phyloP scores from a whole-genome alignment of 2,113 vertebrate genomes.

The Panurus biarmicus region DNA sequence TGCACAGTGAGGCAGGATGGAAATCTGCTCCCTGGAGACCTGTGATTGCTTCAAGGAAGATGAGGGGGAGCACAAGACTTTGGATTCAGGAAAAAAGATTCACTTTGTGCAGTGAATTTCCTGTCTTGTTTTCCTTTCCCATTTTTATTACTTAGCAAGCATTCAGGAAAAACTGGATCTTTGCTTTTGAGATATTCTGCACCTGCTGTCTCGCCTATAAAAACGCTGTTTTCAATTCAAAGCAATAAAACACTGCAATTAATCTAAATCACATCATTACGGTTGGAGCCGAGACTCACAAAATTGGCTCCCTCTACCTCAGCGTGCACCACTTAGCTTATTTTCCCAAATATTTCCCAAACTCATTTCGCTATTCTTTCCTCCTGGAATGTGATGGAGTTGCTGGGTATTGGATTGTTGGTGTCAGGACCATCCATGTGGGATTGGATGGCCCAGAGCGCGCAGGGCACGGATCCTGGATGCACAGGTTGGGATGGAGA shows the following conservation, averaged over 20 bases:
- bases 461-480: background rate
- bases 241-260: conserved; percentile 63
- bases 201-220: conserved; percentile 63
- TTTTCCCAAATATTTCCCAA: conserved; percentile 4
- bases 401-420: background rate
- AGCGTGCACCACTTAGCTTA: background rate
- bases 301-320: background rate
- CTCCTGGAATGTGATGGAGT: background rate
- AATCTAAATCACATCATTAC: conserved; percentile 62
- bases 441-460: background rate
- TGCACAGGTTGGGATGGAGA: background rate
- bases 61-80: background rate
- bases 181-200: conserved; percentile 57
- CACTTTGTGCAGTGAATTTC: conserved; percentile 25
- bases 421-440: background rate
- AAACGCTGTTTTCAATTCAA: conserved; percentile 65
- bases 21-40: conserved; percentile 10
- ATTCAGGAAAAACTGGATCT: conserved; percentile 45
- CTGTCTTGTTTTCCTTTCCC: conserved; percentile 22
- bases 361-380: background rate
- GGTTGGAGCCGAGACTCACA: conserved; percentile 20
- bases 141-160: conserved; percentile 50
- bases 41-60: background rate
- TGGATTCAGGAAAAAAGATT: background rate
- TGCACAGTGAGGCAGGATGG: background rate